These are phyloP conservation scores for Semotilus atromaculatus DNA, from an alignment of 2,797 vertebrate species.

Conservation along the genomic window DNA sequence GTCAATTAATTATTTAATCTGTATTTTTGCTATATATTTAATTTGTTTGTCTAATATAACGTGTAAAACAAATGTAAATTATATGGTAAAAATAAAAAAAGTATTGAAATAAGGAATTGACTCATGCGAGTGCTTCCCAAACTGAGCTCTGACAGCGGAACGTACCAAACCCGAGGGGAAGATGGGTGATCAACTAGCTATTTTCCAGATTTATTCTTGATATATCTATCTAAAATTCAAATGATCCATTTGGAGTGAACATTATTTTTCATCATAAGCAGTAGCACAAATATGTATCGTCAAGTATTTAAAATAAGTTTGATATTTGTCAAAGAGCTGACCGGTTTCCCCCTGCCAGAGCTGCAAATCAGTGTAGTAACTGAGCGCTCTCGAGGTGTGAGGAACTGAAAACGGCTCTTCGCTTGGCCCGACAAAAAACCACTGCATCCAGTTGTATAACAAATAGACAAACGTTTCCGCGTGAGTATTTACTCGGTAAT, in stretches of 20 bases:
- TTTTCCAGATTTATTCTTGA: background rate
- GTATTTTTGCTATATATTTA: too few relatives aligned
- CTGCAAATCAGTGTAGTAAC: background rate
- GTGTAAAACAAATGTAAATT: too few relatives aligned
- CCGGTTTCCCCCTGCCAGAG: background rate
- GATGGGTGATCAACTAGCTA: background rate
- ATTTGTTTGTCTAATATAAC: background rate
- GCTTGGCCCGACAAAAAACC: slow-evolving; percentile 31
- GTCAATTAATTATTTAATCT: background rate
- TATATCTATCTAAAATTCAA: rapidly evolving
- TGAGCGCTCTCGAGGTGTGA: slow-evolving; percentile 44
- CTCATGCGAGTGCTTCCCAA: slow-evolving; percentile 18
- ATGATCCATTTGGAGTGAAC: rapidly evolving
- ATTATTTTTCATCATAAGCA: rapidly evolving
- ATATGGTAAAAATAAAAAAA: background rate
- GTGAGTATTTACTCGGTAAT: slow-evolving; percentile 48
- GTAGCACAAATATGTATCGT: rapidly evolving
- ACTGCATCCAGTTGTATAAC: slow-evolving; percentile 8
- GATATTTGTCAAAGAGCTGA: background rate
- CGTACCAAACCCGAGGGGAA: slow-evolving; percentile 13
- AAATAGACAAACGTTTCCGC: slow-evolving; percentile 2
- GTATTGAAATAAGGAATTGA: slow-evolving; percentile 12
- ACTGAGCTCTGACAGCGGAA: slow-evolving; percentile 41
- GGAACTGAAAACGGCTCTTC: slow-evolving; percentile 56
- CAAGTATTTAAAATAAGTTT: background rate